Evolutionary conservation across 2,113 vertebrate species (phyloP), one percentile per base, ranked within the genome.

Genomic region (Platysteira castanea): DNA sequence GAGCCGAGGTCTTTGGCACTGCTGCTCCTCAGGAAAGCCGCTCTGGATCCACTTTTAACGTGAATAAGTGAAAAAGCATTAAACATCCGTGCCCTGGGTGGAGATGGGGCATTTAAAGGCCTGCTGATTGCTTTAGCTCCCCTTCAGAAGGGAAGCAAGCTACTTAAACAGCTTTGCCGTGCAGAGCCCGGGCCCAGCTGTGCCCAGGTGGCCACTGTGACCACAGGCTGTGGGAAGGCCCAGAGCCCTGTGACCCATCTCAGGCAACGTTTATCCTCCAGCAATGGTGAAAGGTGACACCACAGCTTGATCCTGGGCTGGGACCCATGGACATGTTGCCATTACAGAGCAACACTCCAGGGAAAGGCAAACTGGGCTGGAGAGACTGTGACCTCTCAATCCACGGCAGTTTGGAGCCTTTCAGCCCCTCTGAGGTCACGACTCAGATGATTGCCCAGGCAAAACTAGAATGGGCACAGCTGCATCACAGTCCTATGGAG

Each of bases 401-500:
- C 22, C 69, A 6, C 2, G 0, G 23, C 42, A 22, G 4, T 33
- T 44, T 21, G 27, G 61, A 87, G 37, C 50, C n/a, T 65, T 65
- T 46, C 13, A 28, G 33, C 22, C 19, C 7, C 37, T 53, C 2
- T 47, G 23, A 73, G 35, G n/a, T 46, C 42, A 56, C 22, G 9
- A 6, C 53, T 84, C 26, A 33, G 21, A 21, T 17, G 37, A 46
- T 8, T 41, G 37, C 14, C 24, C 75, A 59, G 33, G 27, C 39
- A 64, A 65, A 74, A 18, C 0, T 0, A 7, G 74, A 53, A 31
- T 0, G 1, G 23, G 60, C 35, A 70, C 2, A 6, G 4, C 84
- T 61, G 20, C 53, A 27, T 4, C 75, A 13, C 79, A 30, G 49
- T 17, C 71, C 78, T 39, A 1, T 0, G 0, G 42, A 49, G 41